phyloP scores from a whole-genome alignment of 2,797 vertebrate genomes.

The Natrix natrix region DNA sequence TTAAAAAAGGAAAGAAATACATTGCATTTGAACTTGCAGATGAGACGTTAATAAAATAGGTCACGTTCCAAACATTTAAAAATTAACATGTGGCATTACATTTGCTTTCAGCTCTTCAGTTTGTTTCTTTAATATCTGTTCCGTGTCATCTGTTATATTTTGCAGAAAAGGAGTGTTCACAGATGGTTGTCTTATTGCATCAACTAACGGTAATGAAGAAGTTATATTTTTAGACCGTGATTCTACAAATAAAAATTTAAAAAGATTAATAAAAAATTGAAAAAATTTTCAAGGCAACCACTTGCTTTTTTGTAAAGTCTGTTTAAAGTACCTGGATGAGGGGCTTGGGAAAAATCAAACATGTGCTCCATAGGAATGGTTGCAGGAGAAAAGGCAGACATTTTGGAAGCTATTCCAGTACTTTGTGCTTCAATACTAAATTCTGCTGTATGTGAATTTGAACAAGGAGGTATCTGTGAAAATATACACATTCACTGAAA shows the following conservation, averaged over 20 bases:
- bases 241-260: constrained; percentile 43
- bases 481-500: background rate
- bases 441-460: constrained; percentile 21
- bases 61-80: constrained; percentile 13
- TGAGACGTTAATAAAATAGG: background rate
- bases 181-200: constrained; percentile 27
- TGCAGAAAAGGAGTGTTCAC: constrained; percentile 45
- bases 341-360: constrained; percentile 13
- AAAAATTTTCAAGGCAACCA: background rate
- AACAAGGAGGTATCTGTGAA: constrained; percentile 48
- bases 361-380: constrained; percentile 37
- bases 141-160: constrained; percentile 76
- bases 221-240: constrained; percentile 14
- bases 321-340: constrained; percentile 57
- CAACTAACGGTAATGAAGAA: constrained; percentile 25
- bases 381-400: constrained; percentile 21
- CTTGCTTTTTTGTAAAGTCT: constrained; percentile 10
- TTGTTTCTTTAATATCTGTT: constrained; percentile 78
- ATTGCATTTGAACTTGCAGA: constrained; percentile 21
- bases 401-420: constrained; percentile 12
- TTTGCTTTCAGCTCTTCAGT: constrained; percentile 79
- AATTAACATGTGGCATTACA: constrained; percentile 66
- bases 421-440: constrained; percentile 4
- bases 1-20: constrained; percentile 37
- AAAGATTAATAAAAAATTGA: background rate